phyloP scores from a whole-genome alignment of 2,113 vertebrate genomes.

The Menidia beryllina region DNA sequence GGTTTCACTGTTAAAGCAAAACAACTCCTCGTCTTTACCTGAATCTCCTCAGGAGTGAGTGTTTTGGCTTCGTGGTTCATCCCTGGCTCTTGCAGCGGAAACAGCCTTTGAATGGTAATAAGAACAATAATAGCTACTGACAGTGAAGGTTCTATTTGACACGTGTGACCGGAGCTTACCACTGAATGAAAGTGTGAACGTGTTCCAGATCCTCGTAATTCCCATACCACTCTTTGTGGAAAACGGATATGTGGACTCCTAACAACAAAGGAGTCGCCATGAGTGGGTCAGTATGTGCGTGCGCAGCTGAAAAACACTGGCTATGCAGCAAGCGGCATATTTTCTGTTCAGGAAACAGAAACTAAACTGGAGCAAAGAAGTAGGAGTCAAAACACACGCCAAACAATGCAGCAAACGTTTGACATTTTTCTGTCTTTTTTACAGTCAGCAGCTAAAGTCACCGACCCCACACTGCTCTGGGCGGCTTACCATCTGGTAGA shows the following conservation, averaged over 20 bases:
- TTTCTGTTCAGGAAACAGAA: no score
- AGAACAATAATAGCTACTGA: background rate
- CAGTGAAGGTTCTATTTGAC: background rate
- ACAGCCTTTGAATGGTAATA: conserved; percentile 83
- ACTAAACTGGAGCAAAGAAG: no score
- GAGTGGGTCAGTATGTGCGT: background rate
- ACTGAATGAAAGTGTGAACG: conserved; percentile 93
- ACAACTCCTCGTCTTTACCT: conserved; percentile 71
- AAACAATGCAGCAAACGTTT: no score
- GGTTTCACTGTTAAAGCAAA: background rate
- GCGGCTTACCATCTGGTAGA: conserved; percentile 78
- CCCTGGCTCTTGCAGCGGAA: conserved; percentile 90
- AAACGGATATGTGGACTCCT: conserved; percentile 81
- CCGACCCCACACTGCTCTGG: background rate
- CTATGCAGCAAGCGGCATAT: no score
- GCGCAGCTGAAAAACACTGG: no score
- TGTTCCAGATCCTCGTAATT: conserved; percentile 84
- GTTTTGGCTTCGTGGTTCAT: conserved; percentile 84
- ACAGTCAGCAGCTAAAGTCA: no score
- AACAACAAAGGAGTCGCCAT: conserved; percentile 6
- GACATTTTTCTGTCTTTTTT: no score
- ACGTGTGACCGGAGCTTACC: conserved; percentile 78
- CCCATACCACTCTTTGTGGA: conserved; percentile 81
- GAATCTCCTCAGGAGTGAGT: conserved; percentile 85
- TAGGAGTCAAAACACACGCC: no score